These are phyloP conservation scores for Hemicordylus capensis DNA, from an alignment of 2,113 vertebrate genomes.

Conservation along the genomic window DNA sequence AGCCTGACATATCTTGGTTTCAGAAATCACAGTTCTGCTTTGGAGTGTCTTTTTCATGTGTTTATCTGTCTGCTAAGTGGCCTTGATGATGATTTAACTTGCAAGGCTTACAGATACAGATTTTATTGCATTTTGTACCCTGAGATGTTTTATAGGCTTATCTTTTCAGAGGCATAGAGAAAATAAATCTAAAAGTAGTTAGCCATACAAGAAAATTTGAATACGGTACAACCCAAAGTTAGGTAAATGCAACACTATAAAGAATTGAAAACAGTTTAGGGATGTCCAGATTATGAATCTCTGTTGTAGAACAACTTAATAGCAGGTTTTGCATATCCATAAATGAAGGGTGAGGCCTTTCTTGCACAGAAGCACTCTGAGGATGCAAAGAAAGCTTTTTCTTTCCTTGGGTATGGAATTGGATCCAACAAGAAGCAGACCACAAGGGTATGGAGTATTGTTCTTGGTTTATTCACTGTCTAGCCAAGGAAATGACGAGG, in stretches of 20 bases:
- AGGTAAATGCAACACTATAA: not conserved
- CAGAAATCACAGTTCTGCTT: not conserved
- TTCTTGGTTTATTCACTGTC: conserved; percentile 73
- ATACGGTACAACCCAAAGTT: not conserved
- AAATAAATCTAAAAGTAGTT: not conserved
- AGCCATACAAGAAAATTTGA: no score
- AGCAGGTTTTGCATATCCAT: not conserved
- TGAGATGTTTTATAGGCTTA: not conserved
- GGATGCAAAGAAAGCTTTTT: conserved; percentile 23
- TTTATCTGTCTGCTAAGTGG: not conserved
- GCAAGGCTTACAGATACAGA: not conserved
- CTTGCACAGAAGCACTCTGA: conserved; percentile 2
- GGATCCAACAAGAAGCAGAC: conserved; percentile 31
- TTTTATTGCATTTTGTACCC: not conserved
- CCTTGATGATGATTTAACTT: not conserved
- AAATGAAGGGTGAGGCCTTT: not conserved
- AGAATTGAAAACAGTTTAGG: not conserved
- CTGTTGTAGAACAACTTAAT: not conserved
- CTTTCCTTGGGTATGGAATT: conserved; percentile 6
- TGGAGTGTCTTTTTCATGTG: not conserved
- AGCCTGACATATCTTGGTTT: not conserved
- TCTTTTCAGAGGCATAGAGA: not conserved
- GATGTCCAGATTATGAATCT: not conserved
- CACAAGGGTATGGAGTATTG: conserved; percentile 63
- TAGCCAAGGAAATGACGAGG: conserved; percentile 86